phyloP scores from a whole-genome alignment of 2,113 vertebrate genomes.

The Trogon melanurus region DNA sequence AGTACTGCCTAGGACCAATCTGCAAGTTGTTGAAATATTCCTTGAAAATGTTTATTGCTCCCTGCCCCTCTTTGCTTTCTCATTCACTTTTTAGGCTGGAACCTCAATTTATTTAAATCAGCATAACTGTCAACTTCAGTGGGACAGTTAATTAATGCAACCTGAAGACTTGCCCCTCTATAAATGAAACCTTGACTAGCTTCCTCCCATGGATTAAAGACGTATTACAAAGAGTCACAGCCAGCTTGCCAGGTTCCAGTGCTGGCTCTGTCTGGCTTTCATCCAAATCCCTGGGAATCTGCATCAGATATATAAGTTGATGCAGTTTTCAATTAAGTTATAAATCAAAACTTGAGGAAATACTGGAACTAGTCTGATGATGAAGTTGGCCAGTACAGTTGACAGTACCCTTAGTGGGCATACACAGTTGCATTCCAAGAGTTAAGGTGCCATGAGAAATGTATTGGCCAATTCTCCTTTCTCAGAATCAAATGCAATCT shows the following conservation, averaged over 20 bases:
- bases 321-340: neutral
- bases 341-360: neutral
- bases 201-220: neutral
- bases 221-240: neutral
- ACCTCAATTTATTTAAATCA: neutral
- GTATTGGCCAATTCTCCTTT: neutral
- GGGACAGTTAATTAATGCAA: neutral
- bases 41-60: neutral
- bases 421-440: neutral
- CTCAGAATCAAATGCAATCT: neutral
- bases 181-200: neutral
- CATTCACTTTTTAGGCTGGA: neutral
- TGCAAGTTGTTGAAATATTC: neutral
- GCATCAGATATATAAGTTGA: neutral
- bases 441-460: neutral
- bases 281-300: neutral
- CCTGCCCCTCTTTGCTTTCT: neutral
- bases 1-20: constrained; percentile 61
- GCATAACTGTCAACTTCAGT: neutral
- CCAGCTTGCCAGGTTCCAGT: neutral
- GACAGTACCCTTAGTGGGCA: neutral
- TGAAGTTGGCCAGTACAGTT: neutral
- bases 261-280: neutral
- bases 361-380: neutral
- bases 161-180: neutral